phyloP scores from a whole-genome alignment of 2,113 vertebrate species.

The Gymnarchus niloticus region DNA sequence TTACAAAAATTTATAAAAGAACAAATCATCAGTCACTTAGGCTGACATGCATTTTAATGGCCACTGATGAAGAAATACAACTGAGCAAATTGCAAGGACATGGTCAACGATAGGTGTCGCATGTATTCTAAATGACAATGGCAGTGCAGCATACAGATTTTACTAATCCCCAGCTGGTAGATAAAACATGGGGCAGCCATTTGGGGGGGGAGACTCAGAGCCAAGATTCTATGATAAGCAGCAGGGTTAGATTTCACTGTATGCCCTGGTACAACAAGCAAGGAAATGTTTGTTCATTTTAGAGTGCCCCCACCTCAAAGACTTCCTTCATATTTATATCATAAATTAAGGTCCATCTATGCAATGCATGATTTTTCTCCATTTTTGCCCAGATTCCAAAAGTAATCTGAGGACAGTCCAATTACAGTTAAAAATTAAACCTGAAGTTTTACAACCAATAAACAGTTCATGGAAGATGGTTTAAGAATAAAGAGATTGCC shows the following conservation, averaged over 20 bases:
- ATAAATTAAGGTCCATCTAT: background rate
- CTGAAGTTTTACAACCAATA: background rate
- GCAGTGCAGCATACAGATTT: background rate
- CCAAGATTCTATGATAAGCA: background rate
- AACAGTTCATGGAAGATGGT: background rate
- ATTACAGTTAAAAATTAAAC: constrained; percentile 1
- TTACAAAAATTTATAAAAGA: too few relatives aligned
- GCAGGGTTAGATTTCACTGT: background rate
- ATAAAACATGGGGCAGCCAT: background rate
- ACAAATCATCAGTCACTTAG: too few relatives aligned
- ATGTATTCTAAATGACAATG: background rate
- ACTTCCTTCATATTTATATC: too few relatives aligned
- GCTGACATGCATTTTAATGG: too few relatives aligned
- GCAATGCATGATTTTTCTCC: background rate
- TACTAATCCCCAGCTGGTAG: background rate
- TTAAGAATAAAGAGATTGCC: background rate
- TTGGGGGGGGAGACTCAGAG: background rate
- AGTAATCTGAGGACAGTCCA: background rate
- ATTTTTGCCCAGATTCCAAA: background rate
- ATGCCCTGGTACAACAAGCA: background rate
- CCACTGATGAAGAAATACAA: background rate
- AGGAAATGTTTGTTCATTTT: background rate
- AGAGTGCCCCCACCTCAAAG: too few relatives aligned
- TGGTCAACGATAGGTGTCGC: background rate
- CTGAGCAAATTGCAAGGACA: background rate